A percentile compares a stretch with the other conserved stretches of the same genome.
Evolutionary conservation across 2,888 invertebrate genomes (phyloP).

Genomic region (Cryptophagus acutangulus): DNA sequence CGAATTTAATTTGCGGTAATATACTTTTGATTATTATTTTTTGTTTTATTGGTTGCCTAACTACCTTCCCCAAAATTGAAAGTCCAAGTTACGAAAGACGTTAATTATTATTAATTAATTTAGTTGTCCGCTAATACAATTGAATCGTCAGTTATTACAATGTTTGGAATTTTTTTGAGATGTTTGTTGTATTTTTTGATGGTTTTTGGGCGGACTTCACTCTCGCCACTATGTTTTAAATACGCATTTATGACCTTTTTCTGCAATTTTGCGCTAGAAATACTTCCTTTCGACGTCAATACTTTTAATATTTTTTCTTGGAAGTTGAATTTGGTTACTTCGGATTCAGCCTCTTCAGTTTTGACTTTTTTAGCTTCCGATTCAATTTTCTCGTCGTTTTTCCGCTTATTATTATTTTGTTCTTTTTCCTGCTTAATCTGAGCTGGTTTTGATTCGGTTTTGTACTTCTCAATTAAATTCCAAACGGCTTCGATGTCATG

Average conservation of each 20-base stretch:
- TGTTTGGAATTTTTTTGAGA: constrained; percentile 60
- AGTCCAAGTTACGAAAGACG: too few relatives aligned
- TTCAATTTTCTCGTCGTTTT: constrained; percentile 36
- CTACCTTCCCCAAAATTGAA: too few relatives aligned
- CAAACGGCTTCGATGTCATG: constrained; percentile 64
- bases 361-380: constrained; percentile 7
- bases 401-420: constrained; percentile 19
- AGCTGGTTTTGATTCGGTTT: constrained; percentile 22
- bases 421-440: constrained; percentile 7
- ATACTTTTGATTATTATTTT: too few relatives aligned
- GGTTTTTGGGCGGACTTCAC: constrained; percentile 58
- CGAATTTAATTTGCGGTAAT: constrained; percentile 45
- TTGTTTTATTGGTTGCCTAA: too few relatives aligned
- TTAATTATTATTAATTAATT: constrained; percentile 8
- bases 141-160: constrained; percentile 59
- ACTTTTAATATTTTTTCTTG: constrained; percentile 33
- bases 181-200: constrained; percentile 68
- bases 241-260: constrained; percentile 71
- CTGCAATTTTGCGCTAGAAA: constrained; percentile 67
- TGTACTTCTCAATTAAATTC: constrained; percentile 50
- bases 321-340: constrained; percentile 32
- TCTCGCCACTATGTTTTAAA: constrained; percentile 44
- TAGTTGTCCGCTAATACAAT: constrained; percentile 14
- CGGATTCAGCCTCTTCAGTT: constrained; percentile 11
- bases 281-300: constrained; percentile 53